Percentiles rank a stretch among this genome's conserved stretches.
phyloP scores from a whole-genome alignment of 2,113 vertebrate species.

The Amia ocellicauda region DNA sequence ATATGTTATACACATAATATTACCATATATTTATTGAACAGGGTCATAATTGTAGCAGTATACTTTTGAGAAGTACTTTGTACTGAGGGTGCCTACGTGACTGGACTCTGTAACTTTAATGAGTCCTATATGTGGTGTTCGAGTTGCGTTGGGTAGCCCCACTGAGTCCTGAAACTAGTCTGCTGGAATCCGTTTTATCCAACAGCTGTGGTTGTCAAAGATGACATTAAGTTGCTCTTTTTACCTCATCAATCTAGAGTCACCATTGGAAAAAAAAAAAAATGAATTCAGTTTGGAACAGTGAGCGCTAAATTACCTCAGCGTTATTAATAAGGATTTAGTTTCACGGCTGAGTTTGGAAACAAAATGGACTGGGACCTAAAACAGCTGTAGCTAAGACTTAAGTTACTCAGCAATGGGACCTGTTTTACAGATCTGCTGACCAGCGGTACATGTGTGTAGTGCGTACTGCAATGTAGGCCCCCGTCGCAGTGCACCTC shows the following conservation, averaged over 20 bases:
- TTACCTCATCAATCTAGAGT: slow-evolving; percentile 46
- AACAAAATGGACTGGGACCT: slow-evolving; percentile 12
- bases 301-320: slow-evolving; percentile 14
- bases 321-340: slow-evolving; percentile 1
- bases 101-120: slow-evolving; percentile 36
- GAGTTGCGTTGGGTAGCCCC: slow-evolving; percentile 31
- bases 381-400: slow-evolving; percentile 13
- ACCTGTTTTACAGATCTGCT: slow-evolving; percentile 3
- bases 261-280: slow-evolving; percentile 6
- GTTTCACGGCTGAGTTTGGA: not conserved
- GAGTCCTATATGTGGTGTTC: slow-evolving; percentile 40
- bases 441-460: not conserved
- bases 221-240: slow-evolving; percentile 29
- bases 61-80: slow-evolving; percentile 30
- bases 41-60: slow-evolving; percentile 46
- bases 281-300: slow-evolving; percentile 20
- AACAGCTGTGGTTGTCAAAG: slow-evolving; percentile 50
- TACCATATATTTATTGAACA: too few relatives aligned
- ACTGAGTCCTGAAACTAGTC: slow-evolving; percentile 33
- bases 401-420: not conserved
- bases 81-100: slow-evolving; percentile 36
- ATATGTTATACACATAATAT: too few relatives aligned
- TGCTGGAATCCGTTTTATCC: slow-evolving; percentile 19
- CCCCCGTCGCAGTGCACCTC: not conserved
- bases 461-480: not conserved